Base-by-base conservation (phyloP, 2,888 invertebrate species). In the Tubulanus polymorphus region DNA sequence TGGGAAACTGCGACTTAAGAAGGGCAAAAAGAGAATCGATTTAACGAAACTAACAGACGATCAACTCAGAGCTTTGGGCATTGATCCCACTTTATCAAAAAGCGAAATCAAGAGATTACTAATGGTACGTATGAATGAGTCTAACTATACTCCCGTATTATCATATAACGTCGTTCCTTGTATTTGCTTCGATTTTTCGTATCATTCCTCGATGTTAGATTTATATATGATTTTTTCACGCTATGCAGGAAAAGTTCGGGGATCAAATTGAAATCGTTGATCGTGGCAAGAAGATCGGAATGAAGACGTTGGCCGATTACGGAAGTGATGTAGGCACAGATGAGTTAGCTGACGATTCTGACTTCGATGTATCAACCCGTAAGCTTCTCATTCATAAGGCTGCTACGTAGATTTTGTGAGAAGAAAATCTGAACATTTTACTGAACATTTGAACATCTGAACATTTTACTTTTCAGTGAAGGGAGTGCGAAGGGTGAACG, bases 21-120 rank as follows among this genome's bases (percentile, higher is more conserved):
- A 62, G n/a, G 77, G 78, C 3, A 76, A 74, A 60, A 74, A 73
- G 65, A 76, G 73, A 57, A 76, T 78, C 29, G 76, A 78, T 59
- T 62, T 78, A 15, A 67, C 61, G 48, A 78, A 77, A 57, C 64
- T 78, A 8, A 73, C 74, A 0, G 68, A 67, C 20, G 76, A 76
- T 23, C 75, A 78, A 50, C 66, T 78, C 12, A 48, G 66, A 47
- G 66, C 68, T 41, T 65, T 78, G 6, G 77, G 77, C 3, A 76
- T 78, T 32, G 77, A 78, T 54, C 75, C 75, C 1, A 72, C 63
- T 1, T 65, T 75, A 27, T 70, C 73, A 30, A 75, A 75, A 48
- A 68, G 72, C 45, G 75, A 78, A 55, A 78, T 78, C 12, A 74
- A 76, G 2, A 58, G 70, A 53, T 58, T 65, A 41, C 64, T 78